Evolutionary conservation across 2,113 vertebrate genomes (phyloP), one percentile per base, ranked within the genome.

Genomic region (Chaetodon trifascialis): DNA sequence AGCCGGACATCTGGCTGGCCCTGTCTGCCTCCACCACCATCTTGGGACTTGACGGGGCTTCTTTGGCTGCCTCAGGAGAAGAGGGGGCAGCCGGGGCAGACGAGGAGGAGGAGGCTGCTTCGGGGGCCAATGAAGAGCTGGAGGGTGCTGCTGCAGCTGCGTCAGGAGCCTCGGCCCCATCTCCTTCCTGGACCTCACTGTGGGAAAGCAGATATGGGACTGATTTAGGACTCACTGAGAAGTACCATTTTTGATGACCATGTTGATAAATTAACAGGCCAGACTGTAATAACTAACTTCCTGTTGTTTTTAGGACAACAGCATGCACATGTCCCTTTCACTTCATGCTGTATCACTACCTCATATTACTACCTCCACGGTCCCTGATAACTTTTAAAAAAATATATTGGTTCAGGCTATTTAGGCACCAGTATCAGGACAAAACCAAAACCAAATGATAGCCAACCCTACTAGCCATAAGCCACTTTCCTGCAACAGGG

Each of bases 1-100:
- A 97, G 65, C 97, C 97, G 0, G 97, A 98, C 91, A 96, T 94
- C 95, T 96, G 97, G 92, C 97, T 98, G 91, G 95, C 90, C 0
- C 95, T 92, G 85, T 99, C 97, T 1, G 93, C 95, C 82, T 97
- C 97, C 11, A 92, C 73, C 0, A 92, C 77, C 1, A 96, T 91
- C 21, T 91, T 80, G 9, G 93, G 93, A 68, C 93, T 94, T 40
- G 92, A 88, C 0, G 91, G 86, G 7, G 83, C 80, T 23, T 90
- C 89, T 12, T 56, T 79, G 0, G 76, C 73, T 11, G 47, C 87
- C 17, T 65, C 83, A 0, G 87, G 76, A 17, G 86, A 85, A 30
- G 84, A 84, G 23, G 94, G 80, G 86, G 93, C 88, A 19, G 94
- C 65, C 0, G 86, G 56, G 60, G 73, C 38, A 10, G 89, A 55